A percentile compares a stretch with the other conserved stretches of the same genome.
Evolutionary conservation across 2,113 vertebrate genomes (phyloP).

Genomic region (Peromyscus leucopus): DNA sequence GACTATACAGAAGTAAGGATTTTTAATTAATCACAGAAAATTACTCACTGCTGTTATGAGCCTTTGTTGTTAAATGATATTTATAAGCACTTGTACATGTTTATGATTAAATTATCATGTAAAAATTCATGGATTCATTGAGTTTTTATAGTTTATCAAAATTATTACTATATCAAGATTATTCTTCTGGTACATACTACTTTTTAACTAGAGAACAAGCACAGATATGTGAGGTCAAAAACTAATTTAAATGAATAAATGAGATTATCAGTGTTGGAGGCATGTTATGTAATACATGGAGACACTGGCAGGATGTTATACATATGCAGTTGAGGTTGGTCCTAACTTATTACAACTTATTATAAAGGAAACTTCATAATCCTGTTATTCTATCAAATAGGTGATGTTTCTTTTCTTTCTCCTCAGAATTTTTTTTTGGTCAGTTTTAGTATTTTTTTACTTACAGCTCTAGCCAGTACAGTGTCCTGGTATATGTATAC

Average conservation of each 20-base stretch:
- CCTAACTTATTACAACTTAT: conserved; percentile 73
- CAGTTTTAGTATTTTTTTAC: neutral
- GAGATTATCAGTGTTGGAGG: neutral
- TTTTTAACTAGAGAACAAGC: neutral
- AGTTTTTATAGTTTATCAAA: neutral
- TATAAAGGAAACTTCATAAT: conserved; percentile 31
- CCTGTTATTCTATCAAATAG: conserved; percentile 57
- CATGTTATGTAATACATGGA: neutral
- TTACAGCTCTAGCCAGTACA: neutral
- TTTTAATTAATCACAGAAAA: conserved; percentile 13
- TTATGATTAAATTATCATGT: neutral
- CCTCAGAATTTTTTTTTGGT: conserved; percentile 60
- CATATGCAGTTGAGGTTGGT: conserved; percentile 13
- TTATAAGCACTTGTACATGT: neutral
- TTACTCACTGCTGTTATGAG: neutral
- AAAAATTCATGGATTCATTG: neutral
- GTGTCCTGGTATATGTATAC: conserved; percentile 43
- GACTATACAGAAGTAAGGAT: neutral
- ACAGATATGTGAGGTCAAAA: neutral
- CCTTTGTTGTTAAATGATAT: neutral
- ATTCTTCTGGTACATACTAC: neutral
- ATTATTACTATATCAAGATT: conserved; percentile 13
- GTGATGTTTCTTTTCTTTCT: neutral
- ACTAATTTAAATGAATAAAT: neutral
- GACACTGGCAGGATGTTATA: conserved; percentile 48